A percentile compares a stretch with the other conserved stretches of the same genome.
Evolutionary conservation across 1,140 invertebrate species (phyloP).

Genomic region (Apis cerana): DNA sequence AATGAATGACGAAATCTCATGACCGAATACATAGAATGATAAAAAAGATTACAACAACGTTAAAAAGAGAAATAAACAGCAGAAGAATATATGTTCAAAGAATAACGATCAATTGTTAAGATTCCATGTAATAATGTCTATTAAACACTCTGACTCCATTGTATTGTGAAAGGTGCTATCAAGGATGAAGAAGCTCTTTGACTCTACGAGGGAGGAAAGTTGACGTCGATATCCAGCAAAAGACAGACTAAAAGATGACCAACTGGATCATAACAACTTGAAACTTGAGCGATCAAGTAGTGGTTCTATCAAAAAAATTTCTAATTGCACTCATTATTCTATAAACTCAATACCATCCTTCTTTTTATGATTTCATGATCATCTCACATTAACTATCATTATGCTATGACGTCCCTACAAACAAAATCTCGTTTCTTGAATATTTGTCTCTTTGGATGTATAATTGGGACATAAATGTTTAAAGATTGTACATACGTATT

Average conservation of each 20-base stretch:
- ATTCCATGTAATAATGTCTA: background rate
- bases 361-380: background rate
- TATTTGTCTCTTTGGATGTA: background rate
- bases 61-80: background rate
- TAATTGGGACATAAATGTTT: background rate
- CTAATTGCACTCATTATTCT: slow-evolving; percentile 11
- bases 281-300: background rate
- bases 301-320: background rate
- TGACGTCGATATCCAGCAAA: background rate
- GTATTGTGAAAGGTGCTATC: background rate
- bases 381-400: background rate
- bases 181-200: background rate
- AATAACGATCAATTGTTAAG: background rate
- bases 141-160: background rate
- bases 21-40: background rate
- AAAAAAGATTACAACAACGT: slow-evolving; percentile 17
- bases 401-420: slow-evolving; percentile 10
- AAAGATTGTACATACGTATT: background rate
- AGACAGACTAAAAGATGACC: background rate
- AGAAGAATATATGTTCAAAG: background rate
- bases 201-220: no score
- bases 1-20: background rate
- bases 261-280: background rate
- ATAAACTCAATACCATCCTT: background rate
- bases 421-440: slow-evolving; percentile 41